phyloP scores from a whole-genome alignment of 2,888 invertebrate species.

The Drosophila rubida region DNA sequence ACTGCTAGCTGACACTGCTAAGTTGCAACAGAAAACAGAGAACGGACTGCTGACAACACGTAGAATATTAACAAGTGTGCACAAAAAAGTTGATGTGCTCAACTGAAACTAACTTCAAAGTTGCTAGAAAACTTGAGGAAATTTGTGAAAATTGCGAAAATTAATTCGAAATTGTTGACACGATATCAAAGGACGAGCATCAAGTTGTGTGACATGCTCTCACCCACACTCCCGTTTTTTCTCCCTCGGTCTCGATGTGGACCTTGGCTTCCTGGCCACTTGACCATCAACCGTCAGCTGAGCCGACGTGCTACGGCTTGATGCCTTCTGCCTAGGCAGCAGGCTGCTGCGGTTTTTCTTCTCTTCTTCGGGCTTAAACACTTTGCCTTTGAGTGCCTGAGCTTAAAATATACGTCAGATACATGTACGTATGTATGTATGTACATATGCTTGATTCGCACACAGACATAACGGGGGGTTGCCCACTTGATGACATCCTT shows the following conservation, averaged over 20 bases:
- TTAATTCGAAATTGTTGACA: conserved; percentile 77
- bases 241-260: conserved; percentile 8
- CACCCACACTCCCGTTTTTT: not conserved
- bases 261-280: conserved; percentile 70
- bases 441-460: conserved; percentile 26
- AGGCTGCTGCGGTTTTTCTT: conserved; percentile 34
- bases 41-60: conserved; percentile 49
- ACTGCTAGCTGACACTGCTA: conserved; percentile 26
- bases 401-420: conserved; percentile 68
- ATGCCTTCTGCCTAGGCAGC: conserved; percentile 4
- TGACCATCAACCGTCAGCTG: conserved; percentile 73
- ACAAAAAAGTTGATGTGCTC: conserved; percentile 34
- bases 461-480: conserved; percentile 39
- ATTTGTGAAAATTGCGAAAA: conserved; percentile 69
- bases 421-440: conserved; percentile 27
- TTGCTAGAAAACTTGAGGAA: conserved; percentile 41
- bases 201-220: conserved; percentile 45
- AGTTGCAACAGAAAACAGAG: not conserved
- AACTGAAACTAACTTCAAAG: conserved; percentile 40
- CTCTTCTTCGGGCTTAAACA: conserved; percentile 68
- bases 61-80: conserved; percentile 65
- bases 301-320: conserved; percentile 45
- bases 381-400: conserved; percentile 65
- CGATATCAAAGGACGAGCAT: conserved; percentile 66
- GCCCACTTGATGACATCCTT: conserved; percentile 78